Evolutionary conservation across 2,797 vertebrate genomes (phyloP), one percentile per base, ranked within the genome.

Genomic region (Oreonectes daqikongensis): DNA sequence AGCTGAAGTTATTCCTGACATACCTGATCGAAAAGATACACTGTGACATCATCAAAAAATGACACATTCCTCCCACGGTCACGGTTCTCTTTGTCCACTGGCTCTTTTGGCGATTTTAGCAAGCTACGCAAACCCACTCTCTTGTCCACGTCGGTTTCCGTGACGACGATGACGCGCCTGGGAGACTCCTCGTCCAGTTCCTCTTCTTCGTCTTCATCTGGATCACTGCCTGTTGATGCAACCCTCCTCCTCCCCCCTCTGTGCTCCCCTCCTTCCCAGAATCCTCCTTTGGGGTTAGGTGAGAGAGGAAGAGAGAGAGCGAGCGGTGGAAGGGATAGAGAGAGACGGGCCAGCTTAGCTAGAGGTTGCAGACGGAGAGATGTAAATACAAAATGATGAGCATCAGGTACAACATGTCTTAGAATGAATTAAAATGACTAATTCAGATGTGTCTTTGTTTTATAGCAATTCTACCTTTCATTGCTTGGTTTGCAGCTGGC

Each of bases 11-110:
- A 35, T 35, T 35, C 35, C n/a, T n/a, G 42, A 65, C 82, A 59
- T 88, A 96, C 96, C 96, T 98, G 96, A 92, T 98, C 96, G 88
- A 98, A 98, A 75, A 97, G 94, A 91, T 96, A 96, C 86, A 98
- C 93, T 14, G 96, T 97, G 90, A 97, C 96, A 91, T 98, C 95
- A 90, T 97, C 96, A 89, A 96, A 96, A 89, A 98, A 98, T 84
- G 96, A 98, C 87, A 98, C 96, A 50, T 96, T 98, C 83, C 92
- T 91, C 85, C 91, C 95, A 87, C 90, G 93, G 91, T 95, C 94
- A 82, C 74, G 76, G 68, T 89, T 92, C 75, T 95, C 94, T 83
- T 91, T 93, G 85, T 96, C 95, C 85, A 93, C 88, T 5, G 90
- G 85, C 35, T 96, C 95, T 83, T 94, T 95, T 61, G 95, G 96